These are phyloP conservation scores for Heterotilapia buettikoferi DNA, from an alignment of 2,113 vertebrate species.

Conservation along the genomic window DNA sequence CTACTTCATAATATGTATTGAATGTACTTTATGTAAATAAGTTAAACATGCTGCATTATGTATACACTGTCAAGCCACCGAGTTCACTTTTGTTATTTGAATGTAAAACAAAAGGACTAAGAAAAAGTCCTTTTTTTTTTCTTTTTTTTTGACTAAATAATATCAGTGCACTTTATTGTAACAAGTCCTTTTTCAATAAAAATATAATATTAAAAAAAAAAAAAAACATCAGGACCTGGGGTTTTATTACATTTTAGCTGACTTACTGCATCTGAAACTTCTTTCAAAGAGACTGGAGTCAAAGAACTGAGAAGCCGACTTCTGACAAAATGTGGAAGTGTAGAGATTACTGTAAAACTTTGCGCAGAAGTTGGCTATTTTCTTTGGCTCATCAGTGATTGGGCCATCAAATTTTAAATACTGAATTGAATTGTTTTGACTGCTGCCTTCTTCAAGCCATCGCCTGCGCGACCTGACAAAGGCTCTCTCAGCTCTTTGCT, in stretches of 20 bases:
- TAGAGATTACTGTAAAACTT: neutral
- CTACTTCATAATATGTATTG: too few relatives aligned
- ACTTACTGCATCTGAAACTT: neutral
- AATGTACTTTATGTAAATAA: too few relatives aligned
- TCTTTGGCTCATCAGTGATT: neutral
- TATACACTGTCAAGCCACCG: too few relatives aligned
- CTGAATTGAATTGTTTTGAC: neutral
- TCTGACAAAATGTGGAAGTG: neutral
- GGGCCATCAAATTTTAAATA: neutral
- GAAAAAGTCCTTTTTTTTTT: too few relatives aligned
- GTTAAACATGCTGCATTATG: too few relatives aligned
- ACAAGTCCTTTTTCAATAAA: too few relatives aligned
- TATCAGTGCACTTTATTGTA: too few relatives aligned
- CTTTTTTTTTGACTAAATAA: too few relatives aligned
- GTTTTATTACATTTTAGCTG: neutral
- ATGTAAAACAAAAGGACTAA: too few relatives aligned
- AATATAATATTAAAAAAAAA: too few relatives aligned
- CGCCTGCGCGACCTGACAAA: neutral
- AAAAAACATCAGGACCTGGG: neutral
- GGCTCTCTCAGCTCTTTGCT: neutral
- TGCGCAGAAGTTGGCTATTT: neutral
- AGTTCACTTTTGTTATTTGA: too few relatives aligned
- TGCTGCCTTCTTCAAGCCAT: neutral
- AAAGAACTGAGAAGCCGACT: neutral
- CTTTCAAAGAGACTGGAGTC: neutral